Base-by-base conservation (phyloP, 2,113 vertebrate species). In the Triplophysa tibetana region DNA sequence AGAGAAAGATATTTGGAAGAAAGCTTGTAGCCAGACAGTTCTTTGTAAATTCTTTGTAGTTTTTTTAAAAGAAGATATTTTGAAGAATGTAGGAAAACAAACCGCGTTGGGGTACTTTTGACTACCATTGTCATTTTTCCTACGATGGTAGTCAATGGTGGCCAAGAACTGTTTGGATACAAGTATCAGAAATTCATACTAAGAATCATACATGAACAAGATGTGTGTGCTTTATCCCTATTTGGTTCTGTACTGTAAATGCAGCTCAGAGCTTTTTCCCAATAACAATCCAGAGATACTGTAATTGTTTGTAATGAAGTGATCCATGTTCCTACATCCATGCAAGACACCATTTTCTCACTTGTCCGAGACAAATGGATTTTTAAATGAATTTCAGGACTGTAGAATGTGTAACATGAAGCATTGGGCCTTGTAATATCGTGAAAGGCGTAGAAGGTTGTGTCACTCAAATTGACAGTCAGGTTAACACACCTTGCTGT, bases 381-480 rank as follows among this genome's bases (percentile, higher is more conserved):
- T 88, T 88, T 82, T 91, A 86, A 90, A 91, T 90, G 87, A 90
- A 91, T 91, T 88, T 86, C 81, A 84, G 81, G 78, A 86, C 76
- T 83, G 83, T 79, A 73, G 83, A 90, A 88, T 89, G 79, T 85
- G 86, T 83, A 88, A 82, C 78, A 72, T 79, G 67, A 87, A 89
- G 77, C 81, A 75, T 80, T 62, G 60, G 86, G 78, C 77, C 80
- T 75, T 83, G 70, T 33, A 41, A 43, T 54, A 56, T 50, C 72
- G 14, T 26, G 21, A 33, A 41, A 17, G 63, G 64, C 38, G 67
- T 41, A 74, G 24, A 21, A 56, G 21, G n/a, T 63, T 77, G 29
- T 56, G 21, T 63, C 8, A 33, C 52, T 33, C 33, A 24, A 68
- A 19, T 68, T 21, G 38, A 67, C 23, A 8, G 13, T 64, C 19